phyloP scores from a whole-genome alignment of 1,140 invertebrate genomes.

The Tetragnatha versicolor region DNA sequence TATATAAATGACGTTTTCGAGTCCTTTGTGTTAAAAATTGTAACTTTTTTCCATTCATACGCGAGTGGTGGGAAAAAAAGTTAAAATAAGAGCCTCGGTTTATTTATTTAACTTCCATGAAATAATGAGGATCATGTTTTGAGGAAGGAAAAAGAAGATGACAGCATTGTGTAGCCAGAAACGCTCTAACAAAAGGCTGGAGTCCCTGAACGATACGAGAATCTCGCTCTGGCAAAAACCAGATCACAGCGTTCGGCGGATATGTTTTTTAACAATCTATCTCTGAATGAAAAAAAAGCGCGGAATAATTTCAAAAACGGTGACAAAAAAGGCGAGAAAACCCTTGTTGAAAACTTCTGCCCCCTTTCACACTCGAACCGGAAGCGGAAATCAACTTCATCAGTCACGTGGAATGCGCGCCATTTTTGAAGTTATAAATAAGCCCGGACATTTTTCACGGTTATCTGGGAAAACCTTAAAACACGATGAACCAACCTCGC shows the following conservation, averaged over 20 bases:
- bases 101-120: conserved; percentile 34
- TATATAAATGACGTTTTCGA: conserved; percentile 45
- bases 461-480: not conserved
- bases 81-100: not conserved
- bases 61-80: not conserved
- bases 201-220: not conserved
- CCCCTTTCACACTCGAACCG: conserved; percentile 23
- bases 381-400: conserved; percentile 51
- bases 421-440: conserved; percentile 33
- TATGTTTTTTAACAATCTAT: conserved; percentile 33
- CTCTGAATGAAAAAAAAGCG: conserved; percentile 12
- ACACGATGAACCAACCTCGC: not conserved
- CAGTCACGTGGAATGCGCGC: conserved; percentile 12
- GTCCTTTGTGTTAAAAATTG: conserved; percentile 32
- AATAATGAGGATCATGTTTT: conserved; percentile 23
- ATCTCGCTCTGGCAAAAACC: not conserved
- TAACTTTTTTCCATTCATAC: conserved; percentile 8
- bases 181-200: conserved; percentile 26
- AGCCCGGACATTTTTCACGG: conserved; percentile 25
- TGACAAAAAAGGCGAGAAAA: not conserved
- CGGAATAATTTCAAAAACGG: too few relatives aligned
- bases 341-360: conserved; percentile 17
- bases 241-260: conserved; percentile 8
- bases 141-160: conserved; percentile 25
- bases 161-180: conserved; percentile 23